Conservation (phyloP, 2,797 vertebrate genomes). For the Trachurus trachurus region DNA sequence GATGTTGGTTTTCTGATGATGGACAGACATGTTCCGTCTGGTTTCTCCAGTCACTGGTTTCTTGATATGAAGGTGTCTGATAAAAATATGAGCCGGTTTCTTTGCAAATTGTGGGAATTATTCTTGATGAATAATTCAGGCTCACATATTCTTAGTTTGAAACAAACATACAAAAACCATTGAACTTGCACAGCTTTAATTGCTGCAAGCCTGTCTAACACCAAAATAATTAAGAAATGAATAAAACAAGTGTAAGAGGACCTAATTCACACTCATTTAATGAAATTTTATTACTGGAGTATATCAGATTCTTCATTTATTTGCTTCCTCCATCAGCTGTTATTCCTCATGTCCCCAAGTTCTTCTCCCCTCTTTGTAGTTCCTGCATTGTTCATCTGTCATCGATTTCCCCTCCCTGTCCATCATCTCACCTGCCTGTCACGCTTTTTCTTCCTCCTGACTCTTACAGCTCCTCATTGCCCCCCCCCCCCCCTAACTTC, state of each 20-base stretch:
- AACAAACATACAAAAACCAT: conserved; percentile 4
- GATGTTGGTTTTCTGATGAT: too few relatives aligned
- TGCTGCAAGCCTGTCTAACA: conserved; percentile 17
- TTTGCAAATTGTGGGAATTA: not conserved
- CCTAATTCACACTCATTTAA: conserved; percentile 11
- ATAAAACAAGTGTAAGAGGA: conserved; percentile 7
- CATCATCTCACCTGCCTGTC: conserved; percentile 27
- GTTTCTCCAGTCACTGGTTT: not conserved
- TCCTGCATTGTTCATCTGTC: conserved; percentile 32
- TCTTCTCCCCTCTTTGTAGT: conserved; percentile 30
- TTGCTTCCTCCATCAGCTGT: not conserved
- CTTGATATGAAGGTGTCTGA: not conserved
- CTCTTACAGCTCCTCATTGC: not conserved
- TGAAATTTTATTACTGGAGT: not conserved
- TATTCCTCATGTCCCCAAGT: not conserved
- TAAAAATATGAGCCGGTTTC: not conserved
- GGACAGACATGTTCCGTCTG: not conserved
- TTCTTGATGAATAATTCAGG: conserved; percentile 11
- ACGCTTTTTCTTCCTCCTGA: conserved; percentile 8
- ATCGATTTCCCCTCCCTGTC: conserved; percentile 37
- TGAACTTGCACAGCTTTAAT: conserved; percentile 8
- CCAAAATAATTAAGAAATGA: not conserved
- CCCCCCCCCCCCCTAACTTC: not conserved
- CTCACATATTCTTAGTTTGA: conserved; percentile 1
- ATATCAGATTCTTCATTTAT: conserved; percentile 8